phyloP scores from a whole-genome alignment of 2,888 invertebrate species.

The Drosophila stalkeri region DNA sequence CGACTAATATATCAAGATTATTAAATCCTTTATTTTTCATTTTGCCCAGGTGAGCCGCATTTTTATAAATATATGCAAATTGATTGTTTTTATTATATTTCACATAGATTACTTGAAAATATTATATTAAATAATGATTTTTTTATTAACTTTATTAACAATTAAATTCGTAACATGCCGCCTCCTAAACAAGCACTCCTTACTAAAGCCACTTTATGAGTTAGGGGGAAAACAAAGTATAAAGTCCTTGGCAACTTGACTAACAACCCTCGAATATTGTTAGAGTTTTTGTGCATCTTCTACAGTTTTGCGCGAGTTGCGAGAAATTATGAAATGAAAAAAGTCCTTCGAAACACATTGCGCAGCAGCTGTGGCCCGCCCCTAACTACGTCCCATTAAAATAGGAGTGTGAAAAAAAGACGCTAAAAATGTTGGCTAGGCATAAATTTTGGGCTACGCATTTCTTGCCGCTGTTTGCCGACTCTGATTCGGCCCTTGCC shows the following conservation, averaged over 20 bases:
- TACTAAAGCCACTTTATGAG: not conserved
- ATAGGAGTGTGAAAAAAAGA: constrained; percentile 40
- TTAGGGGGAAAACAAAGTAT: not conserved
- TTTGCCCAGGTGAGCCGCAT: too few relatives aligned
- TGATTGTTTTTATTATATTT: not conserved
- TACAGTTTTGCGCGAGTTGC: constrained; percentile 1
- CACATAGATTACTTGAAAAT: not conserved
- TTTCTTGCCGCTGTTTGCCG: constrained; percentile 27
- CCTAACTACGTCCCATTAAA: constrained; percentile 11
- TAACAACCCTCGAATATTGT: constrained; percentile 13
- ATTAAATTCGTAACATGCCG: not conserved
- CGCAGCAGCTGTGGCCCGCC: constrained; percentile 37
- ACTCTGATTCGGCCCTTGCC: not conserved
- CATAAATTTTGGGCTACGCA: constrained; percentile 61
- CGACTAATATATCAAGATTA: not conserved
- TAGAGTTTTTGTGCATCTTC: constrained; percentile 18
- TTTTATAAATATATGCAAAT: too few relatives aligned
- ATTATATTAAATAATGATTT: not conserved
- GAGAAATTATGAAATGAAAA: constrained; percentile 9
- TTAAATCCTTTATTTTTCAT: not conserved
- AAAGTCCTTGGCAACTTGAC: constrained; percentile 8
- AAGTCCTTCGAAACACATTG: constrained; percentile 6
- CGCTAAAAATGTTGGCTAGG: constrained; percentile 54
- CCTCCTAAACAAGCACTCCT: not conserved
- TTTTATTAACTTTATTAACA: not conserved